Evolutionary conservation across 2,888 invertebrate genomes (phyloP).

Genomic region (Gibbula magus): DNA sequence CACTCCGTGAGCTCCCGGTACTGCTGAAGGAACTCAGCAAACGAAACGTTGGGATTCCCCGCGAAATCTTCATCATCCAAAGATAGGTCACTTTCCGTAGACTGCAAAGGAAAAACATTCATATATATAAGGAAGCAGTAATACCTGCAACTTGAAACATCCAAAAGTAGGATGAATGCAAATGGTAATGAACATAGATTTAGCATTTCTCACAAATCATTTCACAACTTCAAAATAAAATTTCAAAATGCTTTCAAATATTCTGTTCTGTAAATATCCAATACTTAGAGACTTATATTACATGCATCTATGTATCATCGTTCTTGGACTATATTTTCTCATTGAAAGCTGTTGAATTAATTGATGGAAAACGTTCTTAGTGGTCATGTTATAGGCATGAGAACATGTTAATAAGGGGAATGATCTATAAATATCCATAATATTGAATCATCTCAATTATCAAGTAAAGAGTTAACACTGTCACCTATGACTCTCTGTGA

Average conservation of each 20-base stretch:
- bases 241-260: too few species aligned
- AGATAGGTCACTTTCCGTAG: constrained; percentile 79
- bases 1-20: constrained; percentile 88
- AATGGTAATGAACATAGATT: neutral
- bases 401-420: neutral
- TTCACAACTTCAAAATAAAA: neutral
- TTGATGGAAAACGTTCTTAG: neutral
- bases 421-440: too few species aligned
- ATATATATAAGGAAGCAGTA: neutral
- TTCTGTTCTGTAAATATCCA: too few species aligned
- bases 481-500: too few species aligned
- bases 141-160: neutral
- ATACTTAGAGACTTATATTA: too few species aligned
- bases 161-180: neutral
- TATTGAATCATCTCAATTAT: too few species aligned
- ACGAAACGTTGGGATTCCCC: constrained; percentile 84
- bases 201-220: neutral
- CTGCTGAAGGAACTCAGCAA: constrained; percentile 85
- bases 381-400: neutral
- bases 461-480: too few species aligned
- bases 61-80: constrained; percentile 80
- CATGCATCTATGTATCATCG: too few species aligned
- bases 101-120: constrained; percentile 52
- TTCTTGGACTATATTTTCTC: too few species aligned
- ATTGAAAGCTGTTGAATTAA: too few species aligned